Evolutionary conservation across 2,888 invertebrate species (phyloP), one percentile per base, ranked within the genome.

Genomic region (Drosophila meridionalis): DNA sequence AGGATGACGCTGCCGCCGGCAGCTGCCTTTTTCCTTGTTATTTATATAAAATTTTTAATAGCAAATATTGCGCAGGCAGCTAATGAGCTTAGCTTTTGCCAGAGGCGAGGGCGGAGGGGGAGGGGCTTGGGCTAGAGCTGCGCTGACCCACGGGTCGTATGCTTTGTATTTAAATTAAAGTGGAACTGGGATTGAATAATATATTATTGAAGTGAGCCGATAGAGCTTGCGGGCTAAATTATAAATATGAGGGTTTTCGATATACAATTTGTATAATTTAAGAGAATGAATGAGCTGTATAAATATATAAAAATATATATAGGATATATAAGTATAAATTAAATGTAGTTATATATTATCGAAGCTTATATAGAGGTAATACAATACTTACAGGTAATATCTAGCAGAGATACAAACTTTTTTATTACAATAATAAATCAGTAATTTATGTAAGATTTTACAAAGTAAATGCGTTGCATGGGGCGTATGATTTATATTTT

Each of bases 51-150:
- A 58, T 60, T 62, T 62, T 61, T 79, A 81, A 83, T 81, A 62
- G 77, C 73, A 73, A 69, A 60, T 71, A 63, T 68, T 70, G 61
- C 36, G 68, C 66, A 56, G 64, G 69, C 82, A 68, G 68, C 57
- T 87, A 86, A 85, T 85, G 68, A 88, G 85, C 85, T 85, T 88
- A 88, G 80, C 59, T 72, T 70, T 61, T 26, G 52, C 52, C 26
- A 34, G 11, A 4, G 34, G 0, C 3, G 11, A 20, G 20, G 59
- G 4, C 9, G 9, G 5, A 4, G 32, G 12, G 6, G 32, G 58
- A 53, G 73, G 5, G 5, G 50, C 34, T 2, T 34, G 6, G 50
- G 32, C 34, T 66, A 48, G 53, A 48, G 55, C 48, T 40, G 9
- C 42, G 28, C 6, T 47, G 28, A 50, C 47, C 38, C 63, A 50